A percentile compares a stretch with the other conserved stretches of the same genome.
These are phyloP conservation scores for Calliopum simillimum DNA, from an alignment of 2,888 invertebrate genomes.

Conservation along the genomic window DNA sequence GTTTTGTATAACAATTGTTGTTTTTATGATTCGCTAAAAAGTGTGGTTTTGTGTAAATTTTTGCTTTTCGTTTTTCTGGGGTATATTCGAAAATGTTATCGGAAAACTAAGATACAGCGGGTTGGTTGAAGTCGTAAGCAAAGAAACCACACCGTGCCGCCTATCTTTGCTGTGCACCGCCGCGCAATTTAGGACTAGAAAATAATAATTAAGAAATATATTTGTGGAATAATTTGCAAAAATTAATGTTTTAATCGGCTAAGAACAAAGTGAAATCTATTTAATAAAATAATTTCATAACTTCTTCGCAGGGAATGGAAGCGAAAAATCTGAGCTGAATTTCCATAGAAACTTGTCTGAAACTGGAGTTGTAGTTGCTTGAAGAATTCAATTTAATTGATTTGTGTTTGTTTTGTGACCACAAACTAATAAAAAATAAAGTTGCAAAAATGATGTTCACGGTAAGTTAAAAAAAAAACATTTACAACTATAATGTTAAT, in stretches of 20 bases:
- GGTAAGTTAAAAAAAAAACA: slow-evolving; percentile 51
- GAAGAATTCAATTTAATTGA: neutral
- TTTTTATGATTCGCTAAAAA: neutral
- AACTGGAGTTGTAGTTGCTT: neutral
- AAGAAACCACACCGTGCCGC: slow-evolving; percentile 42
- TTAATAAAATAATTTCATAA: slow-evolving; percentile 25
- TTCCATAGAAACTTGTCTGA: slow-evolving; percentile 28
- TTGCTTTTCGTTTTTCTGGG: neutral
- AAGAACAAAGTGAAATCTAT: slow-evolving; percentile 30
- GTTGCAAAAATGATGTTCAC: slow-evolving; percentile 60
- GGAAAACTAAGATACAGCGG: too few relatives aligned
- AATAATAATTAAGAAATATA: slow-evolving; percentile 16
- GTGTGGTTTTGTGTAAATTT: neutral
- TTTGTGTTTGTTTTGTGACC: neutral
- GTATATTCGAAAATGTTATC: too few relatives aligned
- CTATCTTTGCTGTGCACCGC: slow-evolving; percentile 34
- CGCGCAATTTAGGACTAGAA: slow-evolving; percentile 13
- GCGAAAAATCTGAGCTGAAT: slow-evolving; percentile 29
- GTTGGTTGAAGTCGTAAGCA: too few relatives aligned
- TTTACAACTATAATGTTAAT: neutral
- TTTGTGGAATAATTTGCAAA: slow-evolving; percentile 34
- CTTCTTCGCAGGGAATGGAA: neutral
- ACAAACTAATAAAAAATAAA: neutral
- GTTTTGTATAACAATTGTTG: neutral
- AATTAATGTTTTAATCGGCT: neutral